A percentile compares a stretch with the other conserved stretches of the same genome.
Conservation (phyloP, 2,113 vertebrate species). For the Onychostruthus taczanowskii region DNA sequence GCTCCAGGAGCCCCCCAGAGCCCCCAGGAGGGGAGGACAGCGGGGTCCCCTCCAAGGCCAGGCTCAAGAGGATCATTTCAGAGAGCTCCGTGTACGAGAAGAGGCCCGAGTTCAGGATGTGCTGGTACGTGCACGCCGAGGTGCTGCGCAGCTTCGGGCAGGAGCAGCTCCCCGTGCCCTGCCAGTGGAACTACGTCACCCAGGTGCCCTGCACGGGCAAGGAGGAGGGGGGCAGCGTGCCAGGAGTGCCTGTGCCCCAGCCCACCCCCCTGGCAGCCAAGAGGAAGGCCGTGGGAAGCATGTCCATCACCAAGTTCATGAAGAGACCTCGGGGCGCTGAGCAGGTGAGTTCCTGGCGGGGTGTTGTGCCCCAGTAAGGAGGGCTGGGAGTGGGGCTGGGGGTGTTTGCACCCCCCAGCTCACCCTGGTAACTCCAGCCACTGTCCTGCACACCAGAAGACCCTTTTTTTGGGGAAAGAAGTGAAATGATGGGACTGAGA, state of each 20-base stretch:
- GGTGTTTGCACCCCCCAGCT: background rate
- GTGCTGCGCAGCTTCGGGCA: constrained; percentile 82
- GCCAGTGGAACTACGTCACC: constrained; percentile 90
- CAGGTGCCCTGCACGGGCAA: constrained; percentile 71
- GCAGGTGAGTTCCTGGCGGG: constrained; percentile 67
- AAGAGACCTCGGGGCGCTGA: constrained; percentile 76
- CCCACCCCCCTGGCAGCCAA: constrained; percentile 71
- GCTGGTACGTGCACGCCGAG: constrained; percentile 91
- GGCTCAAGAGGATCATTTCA: constrained; percentile 86
- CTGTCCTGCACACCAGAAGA: background rate
- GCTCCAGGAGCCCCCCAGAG: background rate
- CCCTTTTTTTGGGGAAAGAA: background rate
- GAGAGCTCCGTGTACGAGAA: constrained; percentile 92
- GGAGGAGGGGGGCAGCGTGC: constrained; percentile 74
- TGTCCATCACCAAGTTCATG: constrained; percentile 97
- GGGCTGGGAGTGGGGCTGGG: background rate
- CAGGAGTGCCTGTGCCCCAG: background rate
- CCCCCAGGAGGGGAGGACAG: constrained; percentile 46
- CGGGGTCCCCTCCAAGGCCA: constrained; percentile 83
- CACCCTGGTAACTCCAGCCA: background rate
- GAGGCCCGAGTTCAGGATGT: constrained; percentile 81
- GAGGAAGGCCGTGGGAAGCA: constrained; percentile 83
- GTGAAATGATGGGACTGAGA: background rate
- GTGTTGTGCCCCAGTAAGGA: accelerated
- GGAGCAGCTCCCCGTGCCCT: constrained; percentile 88